These are phyloP conservation scores for Menidia menidia DNA, from an alignment of 2,797 vertebrate genomes.

Conservation along the genomic window DNA sequence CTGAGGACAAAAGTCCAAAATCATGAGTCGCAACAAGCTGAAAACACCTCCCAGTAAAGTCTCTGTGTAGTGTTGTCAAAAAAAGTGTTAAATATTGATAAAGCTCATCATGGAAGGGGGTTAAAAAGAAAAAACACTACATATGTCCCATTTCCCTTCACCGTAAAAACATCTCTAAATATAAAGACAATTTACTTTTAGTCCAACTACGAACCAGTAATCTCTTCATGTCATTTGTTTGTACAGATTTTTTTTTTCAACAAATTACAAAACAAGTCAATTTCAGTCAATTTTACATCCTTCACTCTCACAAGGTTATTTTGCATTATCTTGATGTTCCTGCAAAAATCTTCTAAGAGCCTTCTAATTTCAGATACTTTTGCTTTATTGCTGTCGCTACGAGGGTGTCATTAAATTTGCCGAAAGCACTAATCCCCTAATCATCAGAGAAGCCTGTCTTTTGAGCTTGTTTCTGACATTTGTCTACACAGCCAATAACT, in stretches of 20 bases:
- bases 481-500: too few relatives aligned
- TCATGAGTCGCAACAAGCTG: not conserved
- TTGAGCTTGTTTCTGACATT: too few relatives aligned
- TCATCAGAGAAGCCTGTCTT: too few relatives aligned
- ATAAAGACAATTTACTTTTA: not conserved
- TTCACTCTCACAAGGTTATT: not conserved
- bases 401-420: too few relatives aligned
- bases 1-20: conserved; percentile 1
- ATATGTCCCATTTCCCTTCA: not conserved
- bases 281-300: too few relatives aligned
- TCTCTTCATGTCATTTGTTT: not conserved
- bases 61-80: not conserved
- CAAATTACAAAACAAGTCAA: too few relatives aligned
- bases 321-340: too few relatives aligned
- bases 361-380: too few relatives aligned
- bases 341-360: not conserved
- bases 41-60: not conserved
- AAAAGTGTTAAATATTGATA: not conserved
- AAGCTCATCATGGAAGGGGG: not conserved
- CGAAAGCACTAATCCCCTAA: too few relatives aligned
- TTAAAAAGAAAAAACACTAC: not conserved
- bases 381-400: too few relatives aligned
- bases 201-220: not conserved
- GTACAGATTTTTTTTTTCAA: not conserved
- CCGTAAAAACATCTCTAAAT: too few relatives aligned